Conservation (phyloP, 2,888 invertebrate genomes). For the Masnerella sp. region DNA sequence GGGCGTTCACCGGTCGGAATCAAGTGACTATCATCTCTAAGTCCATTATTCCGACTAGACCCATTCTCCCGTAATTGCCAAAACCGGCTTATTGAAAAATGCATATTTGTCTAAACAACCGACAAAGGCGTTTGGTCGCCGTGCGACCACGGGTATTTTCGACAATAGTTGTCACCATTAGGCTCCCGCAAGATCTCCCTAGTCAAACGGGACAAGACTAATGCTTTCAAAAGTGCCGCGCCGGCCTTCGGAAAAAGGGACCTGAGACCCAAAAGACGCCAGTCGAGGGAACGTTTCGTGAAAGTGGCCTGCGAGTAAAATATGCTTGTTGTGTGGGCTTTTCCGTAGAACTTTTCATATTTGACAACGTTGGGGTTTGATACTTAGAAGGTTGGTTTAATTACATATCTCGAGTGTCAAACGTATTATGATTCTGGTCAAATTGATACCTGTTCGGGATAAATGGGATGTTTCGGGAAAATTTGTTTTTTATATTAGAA, state of each 20-base stretch:
- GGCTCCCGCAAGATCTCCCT: not conserved
- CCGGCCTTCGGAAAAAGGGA: not conserved
- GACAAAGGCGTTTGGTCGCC: constrained; percentile 33
- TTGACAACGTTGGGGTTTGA: not conserved
- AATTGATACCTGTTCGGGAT: no score
- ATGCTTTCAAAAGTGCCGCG: not conserved
- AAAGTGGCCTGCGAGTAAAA: constrained; percentile 31
- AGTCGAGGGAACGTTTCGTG: constrained; percentile 14
- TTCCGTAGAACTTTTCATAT: constrained; percentile 14
- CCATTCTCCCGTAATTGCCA: constrained; percentile 26
- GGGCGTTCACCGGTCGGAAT: constrained; percentile 10
- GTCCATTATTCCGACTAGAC: constrained; percentile 16
- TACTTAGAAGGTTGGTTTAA: not conserved
- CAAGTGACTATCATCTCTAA: constrained; percentile 29
- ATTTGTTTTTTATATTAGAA: no score
- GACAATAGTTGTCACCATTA: constrained; percentile 20
- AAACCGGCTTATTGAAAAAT: constrained; percentile 40
- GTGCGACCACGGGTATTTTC: constrained; percentile 19
- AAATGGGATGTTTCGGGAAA: no score
- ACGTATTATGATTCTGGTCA: no score
- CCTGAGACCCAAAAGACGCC: not conserved
- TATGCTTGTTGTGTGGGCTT: constrained; percentile 36
- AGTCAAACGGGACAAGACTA: not conserved
- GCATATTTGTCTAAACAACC: constrained; percentile 34
- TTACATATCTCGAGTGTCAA: no score